phyloP scores from a whole-genome alignment of 2,888 invertebrate genomes.

The Xanthorhoe designata region DNA sequence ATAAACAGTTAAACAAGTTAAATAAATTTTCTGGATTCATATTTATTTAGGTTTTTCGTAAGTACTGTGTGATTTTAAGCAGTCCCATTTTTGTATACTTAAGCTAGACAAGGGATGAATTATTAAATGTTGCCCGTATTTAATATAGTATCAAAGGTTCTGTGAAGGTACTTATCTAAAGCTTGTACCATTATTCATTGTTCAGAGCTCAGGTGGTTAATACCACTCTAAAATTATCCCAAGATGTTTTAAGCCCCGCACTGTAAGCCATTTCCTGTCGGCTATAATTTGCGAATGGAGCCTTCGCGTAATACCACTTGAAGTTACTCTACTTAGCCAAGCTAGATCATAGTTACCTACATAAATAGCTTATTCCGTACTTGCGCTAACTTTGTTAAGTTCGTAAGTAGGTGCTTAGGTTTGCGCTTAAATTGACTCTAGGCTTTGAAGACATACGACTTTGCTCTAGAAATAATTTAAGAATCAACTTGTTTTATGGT shows the following conservation, averaged over 20 bases:
- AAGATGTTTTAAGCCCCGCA: slow-evolving; percentile 17
- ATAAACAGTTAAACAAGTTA: neutral
- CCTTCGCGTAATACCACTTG: slow-evolving; percentile 25
- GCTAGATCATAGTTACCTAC: slow-evolving; percentile 16
- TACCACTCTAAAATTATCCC: slow-evolving; percentile 21
- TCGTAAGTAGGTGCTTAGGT: slow-evolving; percentile 25
- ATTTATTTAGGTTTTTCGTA: slow-evolving; percentile 1
- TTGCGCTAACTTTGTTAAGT: slow-evolving; percentile 29
- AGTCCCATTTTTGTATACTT: neutral
- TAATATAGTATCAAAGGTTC: neutral
- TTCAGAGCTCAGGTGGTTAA: slow-evolving; percentile 23
- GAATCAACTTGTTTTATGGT: slow-evolving; percentile 1
- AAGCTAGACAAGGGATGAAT: neutral
- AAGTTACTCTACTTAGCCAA: slow-evolving; percentile 25
- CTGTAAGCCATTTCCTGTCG: slow-evolving; percentile 19
- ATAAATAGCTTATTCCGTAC: slow-evolving; percentile 26
- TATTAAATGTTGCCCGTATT: neutral
- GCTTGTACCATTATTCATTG: slow-evolving; percentile 19
- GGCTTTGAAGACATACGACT: slow-evolving; percentile 12
- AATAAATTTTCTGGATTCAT: neutral
- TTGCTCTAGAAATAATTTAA: neutral
- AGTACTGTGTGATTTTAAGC: neutral
- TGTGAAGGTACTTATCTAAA: neutral
- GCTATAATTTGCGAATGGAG: slow-evolving; percentile 27
- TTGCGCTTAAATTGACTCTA: slow-evolving; percentile 18